Conservation (phyloP, 2,888 invertebrate genomes). For the Yponomeuta cagnagella region DNA sequence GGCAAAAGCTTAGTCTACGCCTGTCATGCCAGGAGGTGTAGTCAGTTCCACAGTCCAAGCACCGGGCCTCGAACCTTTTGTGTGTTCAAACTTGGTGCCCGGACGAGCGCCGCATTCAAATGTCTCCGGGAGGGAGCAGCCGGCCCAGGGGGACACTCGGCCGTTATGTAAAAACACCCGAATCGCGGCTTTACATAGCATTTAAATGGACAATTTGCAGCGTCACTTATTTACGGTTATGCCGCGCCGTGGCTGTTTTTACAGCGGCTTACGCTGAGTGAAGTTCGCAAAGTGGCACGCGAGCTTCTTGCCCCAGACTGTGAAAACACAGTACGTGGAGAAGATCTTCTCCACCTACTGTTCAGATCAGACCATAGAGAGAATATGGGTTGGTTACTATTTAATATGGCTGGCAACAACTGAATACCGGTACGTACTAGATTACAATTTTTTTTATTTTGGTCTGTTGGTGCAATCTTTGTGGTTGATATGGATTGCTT, state of each 20-base stretch:
- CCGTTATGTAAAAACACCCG: conserved; percentile 32
- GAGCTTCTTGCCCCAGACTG: background rate
- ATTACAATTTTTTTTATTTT: too few species aligned
- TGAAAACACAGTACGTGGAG: background rate
- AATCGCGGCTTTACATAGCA: conserved; percentile 38
- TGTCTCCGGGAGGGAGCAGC: conserved; percentile 15
- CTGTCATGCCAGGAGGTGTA: too few species aligned
- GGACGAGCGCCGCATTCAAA: conserved; percentile 21
- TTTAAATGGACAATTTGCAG: conserved; percentile 50
- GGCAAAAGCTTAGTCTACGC: too few species aligned
- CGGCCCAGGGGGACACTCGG: conserved; percentile 10
- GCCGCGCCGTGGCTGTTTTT: conserved; percentile 10
- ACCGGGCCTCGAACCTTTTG: background rate
- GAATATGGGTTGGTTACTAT: too few species aligned
- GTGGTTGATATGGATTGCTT: too few species aligned
- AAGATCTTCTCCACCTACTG: too few species aligned
- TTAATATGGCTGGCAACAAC: too few species aligned
- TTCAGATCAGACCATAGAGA: too few species aligned
- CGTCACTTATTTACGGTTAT: conserved; percentile 35
- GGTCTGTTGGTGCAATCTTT: too few species aligned
- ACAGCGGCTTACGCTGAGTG: background rate
- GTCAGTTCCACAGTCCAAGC: too few species aligned
- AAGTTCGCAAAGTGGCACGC: background rate
- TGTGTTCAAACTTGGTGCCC: background rate
- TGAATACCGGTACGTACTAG: too few species aligned